Evolutionary conservation across 1,140 invertebrate species (phyloP).

Genomic region (Araneus ventricosus): DNA sequence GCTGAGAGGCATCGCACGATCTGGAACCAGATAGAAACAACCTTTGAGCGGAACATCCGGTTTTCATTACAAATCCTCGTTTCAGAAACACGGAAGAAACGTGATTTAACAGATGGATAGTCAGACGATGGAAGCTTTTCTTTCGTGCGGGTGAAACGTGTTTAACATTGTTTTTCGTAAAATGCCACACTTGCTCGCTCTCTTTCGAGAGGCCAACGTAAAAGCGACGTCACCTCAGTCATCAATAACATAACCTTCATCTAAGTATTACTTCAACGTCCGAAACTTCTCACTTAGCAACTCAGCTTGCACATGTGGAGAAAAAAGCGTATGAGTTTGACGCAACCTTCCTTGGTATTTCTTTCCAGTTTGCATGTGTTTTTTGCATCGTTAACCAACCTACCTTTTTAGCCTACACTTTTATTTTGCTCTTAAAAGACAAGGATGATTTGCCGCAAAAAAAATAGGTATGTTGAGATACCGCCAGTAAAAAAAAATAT

Average conservation of each 20-base stretch:
- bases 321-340: background rate
- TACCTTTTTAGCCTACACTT: background rate
- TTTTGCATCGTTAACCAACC: background rate
- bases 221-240: background rate
- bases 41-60: too few relatives aligned
- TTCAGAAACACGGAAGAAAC: background rate
- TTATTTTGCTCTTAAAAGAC: background rate
- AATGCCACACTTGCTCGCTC: background rate
- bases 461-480: too few relatives aligned
- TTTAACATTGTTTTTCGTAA: background rate
- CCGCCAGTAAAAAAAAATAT: too few relatives aligned
- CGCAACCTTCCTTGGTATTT: background rate
- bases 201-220: background rate
- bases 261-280: background rate
- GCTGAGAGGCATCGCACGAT: too few relatives aligned
- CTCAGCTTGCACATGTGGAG: background rate
- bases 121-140: background rate
- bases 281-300: background rate
- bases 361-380: background rate
- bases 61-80: too few relatives aligned
- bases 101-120: background rate
- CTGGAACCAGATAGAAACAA: too few relatives aligned
- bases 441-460: background rate
- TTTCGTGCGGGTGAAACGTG: background rate
- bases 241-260: constrained; percentile 22